Evolutionary conservation across 2,888 invertebrate genomes (phyloP).

Genomic region (Elysia crispata): DNA sequence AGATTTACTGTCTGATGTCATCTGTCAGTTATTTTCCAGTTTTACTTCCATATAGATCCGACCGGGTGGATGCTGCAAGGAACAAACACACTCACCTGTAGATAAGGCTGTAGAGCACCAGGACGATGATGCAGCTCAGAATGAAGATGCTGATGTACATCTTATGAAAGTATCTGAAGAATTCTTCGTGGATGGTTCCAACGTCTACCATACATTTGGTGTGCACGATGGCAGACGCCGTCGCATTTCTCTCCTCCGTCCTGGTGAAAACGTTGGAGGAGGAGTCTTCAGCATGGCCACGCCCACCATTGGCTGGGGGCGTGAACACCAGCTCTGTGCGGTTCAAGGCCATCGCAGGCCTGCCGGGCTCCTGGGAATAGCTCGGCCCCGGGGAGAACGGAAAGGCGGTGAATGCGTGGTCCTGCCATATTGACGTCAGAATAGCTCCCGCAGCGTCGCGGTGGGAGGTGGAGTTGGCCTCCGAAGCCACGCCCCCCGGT

Average conservation of each 20-base stretch:
- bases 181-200: constrained; percentile 48
- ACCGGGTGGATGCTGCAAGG: no score
- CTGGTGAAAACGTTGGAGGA: background rate
- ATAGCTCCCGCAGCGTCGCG: constrained; percentile 21
- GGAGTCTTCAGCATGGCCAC: background rate
- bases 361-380: constrained; percentile 23
- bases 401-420: constrained; percentile 31
- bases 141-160: constrained; percentile 72
- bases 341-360: background rate
- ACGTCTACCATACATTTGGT: constrained; percentile 39
- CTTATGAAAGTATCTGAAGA: constrained; percentile 67
- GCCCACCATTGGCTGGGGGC: background rate
- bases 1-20: no score
- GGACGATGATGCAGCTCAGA: constrained; percentile 72
- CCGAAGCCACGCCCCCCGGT: background rate
- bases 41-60: no score
- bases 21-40: no score
- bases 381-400: constrained; percentile 39
- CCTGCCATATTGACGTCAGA: background rate
- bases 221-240: background rate
- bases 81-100: no score
- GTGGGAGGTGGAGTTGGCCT: background rate
- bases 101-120: constrained; percentile 74
- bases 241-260: background rate
- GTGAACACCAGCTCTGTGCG: background rate